Percentiles rank a stretch among this genome's conserved stretches.
phyloP scores from a whole-genome alignment of 2,113 vertebrate genomes.

The Bettongia penicillata region DNA sequence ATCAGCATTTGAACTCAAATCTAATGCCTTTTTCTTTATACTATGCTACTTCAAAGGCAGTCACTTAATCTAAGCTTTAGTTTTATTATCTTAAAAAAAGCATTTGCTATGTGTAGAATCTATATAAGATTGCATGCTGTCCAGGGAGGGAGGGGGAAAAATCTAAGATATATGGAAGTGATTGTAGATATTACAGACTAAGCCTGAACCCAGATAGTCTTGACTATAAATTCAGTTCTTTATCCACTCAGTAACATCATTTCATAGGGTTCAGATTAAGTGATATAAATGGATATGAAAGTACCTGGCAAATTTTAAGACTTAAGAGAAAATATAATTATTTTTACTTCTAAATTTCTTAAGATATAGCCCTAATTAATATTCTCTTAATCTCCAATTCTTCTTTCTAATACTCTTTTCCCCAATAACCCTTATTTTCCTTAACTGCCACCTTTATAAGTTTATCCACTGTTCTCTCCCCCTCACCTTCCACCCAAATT shows the following conservation, averaged over 20 bases:
- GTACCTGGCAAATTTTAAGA: not conserved
- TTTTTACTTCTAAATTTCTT: not conserved
- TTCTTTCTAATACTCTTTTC: not conserved
- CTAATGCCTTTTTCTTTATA: not conserved
- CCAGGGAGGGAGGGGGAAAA: too few species aligned
- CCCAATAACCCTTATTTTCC: not conserved
- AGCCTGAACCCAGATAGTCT: not conserved
- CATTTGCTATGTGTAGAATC: not conserved
- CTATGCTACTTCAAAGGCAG: not conserved
- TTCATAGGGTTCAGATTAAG: not conserved
- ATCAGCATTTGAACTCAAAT: not conserved
- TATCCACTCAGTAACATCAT: not conserved
- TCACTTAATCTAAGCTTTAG: not conserved
- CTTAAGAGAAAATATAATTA: not conserved
- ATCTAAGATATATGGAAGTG: too few species aligned
- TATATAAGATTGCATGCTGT: too few species aligned
- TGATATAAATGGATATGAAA: not conserved
- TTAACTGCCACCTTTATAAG: not conserved
- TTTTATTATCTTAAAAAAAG: not conserved
- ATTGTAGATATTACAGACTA: not conserved
- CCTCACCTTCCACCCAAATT: not conserved
- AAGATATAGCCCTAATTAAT: not conserved
- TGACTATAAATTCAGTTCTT: not conserved
- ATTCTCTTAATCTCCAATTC: not conserved
- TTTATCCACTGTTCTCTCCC: not conserved